phyloP scores from a whole-genome alignment of 2,888 invertebrate genomes.

The Yponomeuta plumbellus region DNA sequence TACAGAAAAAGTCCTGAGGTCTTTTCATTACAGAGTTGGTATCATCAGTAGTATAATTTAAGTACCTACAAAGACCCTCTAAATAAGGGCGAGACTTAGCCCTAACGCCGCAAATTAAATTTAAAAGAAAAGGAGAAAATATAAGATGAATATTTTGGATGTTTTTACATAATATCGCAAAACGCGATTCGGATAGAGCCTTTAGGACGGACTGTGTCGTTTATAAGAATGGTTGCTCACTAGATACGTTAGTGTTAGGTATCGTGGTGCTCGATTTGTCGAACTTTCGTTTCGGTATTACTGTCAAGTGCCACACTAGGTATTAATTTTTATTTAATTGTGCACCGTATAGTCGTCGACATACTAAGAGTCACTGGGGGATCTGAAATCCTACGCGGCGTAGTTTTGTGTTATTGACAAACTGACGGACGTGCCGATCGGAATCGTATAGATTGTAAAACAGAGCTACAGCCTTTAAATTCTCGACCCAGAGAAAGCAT shows the following conservation, averaged over 20 bases:
- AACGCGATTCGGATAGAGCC: slow-evolving; percentile 39
- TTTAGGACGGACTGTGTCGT: slow-evolving; percentile 41
- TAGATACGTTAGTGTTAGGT: slow-evolving; percentile 62
- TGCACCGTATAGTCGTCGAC: slow-evolving; percentile 37
- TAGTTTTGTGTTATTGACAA: no score
- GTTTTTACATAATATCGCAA: slow-evolving; percentile 60
- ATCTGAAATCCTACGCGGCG: no score
- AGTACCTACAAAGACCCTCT: no score
- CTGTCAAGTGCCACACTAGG: slow-evolving; percentile 65
- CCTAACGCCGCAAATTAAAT: not conserved
- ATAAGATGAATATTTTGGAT: slow-evolving; percentile 66
- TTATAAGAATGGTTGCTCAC: slow-evolving; percentile 70
- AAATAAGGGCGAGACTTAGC: no score
- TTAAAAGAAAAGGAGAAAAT: not conserved
- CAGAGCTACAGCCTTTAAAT: no score
- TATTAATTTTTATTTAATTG: slow-evolving; percentile 50
- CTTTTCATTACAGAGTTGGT: no score
- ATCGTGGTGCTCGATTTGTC: slow-evolving; percentile 56
- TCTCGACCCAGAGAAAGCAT: no score
- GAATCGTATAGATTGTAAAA: no score
- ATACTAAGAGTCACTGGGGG: no score
- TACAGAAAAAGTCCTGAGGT: no score
- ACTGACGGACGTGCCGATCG: no score
- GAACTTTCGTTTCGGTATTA: slow-evolving; percentile 29
- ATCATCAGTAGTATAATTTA: slow-evolving; percentile 3